Evolutionary conservation across 2,797 vertebrate species (phyloP), one percentile per base, ranked within the genome.

Genomic region (Propithecus deckenii): DNA sequence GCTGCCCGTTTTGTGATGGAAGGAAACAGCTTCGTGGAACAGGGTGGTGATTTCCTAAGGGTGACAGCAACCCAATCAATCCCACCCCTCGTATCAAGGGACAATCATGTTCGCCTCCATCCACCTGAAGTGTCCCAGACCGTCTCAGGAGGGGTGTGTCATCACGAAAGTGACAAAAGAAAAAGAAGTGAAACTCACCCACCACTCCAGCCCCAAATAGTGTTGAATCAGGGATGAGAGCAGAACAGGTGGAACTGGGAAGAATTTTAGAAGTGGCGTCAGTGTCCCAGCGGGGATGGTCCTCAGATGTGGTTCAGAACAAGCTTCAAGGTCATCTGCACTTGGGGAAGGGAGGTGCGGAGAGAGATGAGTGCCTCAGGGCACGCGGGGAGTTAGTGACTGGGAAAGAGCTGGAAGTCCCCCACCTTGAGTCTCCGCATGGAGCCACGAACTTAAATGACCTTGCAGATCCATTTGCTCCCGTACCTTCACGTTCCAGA

Each of bases 401-500:
- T 52, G 17, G 35, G 52, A 52, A 85, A 52, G 57, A 84, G 50
- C n/a, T 79, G 76, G 52, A 67, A 52, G 25, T 30, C 46, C 63
- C 79, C 25, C 13, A 23, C 69, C 4, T 2, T 23, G 71, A 71
- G 41, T 7, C 38, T 69, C 59, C n/a, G 30, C 55, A 1, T 5
- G 28, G 61, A 67, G 14, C 30, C n/a, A 7, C 6, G 30, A 48
- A 63, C 85, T 76, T 83, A 78, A 85, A 89, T 57, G 65, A 41
- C 41, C 57, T 41, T 8, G 0, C 59, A 30, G 57, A 80, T 52
- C 55, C 22, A 18, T 7, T 7, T 20, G 5, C 46, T 28, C 38
- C 86, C 15, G 4, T 23, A 48, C 32, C 75, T 86, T 97, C 55
- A 74, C 83, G 91, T 97, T 95, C 94, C 63, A 93, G 80, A 94